phyloP scores from a whole-genome alignment of 2,113 vertebrate species.

The Eira barbara region DNA sequence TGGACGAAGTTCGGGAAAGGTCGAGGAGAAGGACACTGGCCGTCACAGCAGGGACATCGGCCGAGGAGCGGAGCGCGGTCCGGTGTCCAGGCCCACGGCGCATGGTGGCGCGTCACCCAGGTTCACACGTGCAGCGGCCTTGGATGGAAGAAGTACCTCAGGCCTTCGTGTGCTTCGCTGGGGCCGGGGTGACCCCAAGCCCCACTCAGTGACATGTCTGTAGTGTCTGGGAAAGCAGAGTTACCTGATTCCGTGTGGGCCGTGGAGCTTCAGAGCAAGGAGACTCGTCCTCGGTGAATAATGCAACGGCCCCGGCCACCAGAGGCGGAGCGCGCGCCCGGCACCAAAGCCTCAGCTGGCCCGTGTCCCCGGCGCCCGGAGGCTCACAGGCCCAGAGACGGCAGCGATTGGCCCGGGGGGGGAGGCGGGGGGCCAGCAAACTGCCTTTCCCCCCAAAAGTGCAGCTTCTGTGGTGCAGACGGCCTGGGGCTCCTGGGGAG shows the following conservation, averaged over 20 bases:
- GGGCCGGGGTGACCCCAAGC: not conserved
- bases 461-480: not conserved
- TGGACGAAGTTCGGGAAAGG: not conserved
- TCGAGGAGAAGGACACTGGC: not conserved
- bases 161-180: accelerated
- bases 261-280: not conserved
- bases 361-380: accelerated
- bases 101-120: accelerated
- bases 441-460: not conserved
- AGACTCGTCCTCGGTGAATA: accelerated
- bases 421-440: not conserved
- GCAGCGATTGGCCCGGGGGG: not conserved
- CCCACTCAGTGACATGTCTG: accelerated
- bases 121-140: too few relatives aligned
- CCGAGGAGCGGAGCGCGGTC: accelerated
- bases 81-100: not conserved
- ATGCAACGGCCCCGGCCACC: accelerated
- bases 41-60: accelerated
- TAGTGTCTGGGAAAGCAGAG: accelerated
- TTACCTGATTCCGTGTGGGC: accelerated
- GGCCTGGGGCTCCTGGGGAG: not conserved
- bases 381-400: not conserved
- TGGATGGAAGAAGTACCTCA: not conserved
- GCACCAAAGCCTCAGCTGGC: not conserved
- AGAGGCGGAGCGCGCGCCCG: accelerated